phyloP scores from a whole-genome alignment of 2,113 vertebrate species.

The Porphyrio hochstetteri region DNA sequence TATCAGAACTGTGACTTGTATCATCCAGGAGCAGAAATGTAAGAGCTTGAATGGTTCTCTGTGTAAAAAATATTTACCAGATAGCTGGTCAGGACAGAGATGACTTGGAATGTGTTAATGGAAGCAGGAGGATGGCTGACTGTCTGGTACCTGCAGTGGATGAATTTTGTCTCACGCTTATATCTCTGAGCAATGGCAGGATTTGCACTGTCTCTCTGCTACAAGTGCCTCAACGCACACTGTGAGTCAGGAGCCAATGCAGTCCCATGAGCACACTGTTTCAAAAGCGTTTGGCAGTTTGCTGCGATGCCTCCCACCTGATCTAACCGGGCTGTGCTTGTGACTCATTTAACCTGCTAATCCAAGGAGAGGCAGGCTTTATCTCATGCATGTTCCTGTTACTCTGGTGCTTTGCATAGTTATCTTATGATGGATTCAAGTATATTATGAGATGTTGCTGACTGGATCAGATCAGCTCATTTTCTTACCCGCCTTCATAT shows the following conservation, averaged over 20 bases:
- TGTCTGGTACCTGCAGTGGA: neutral
- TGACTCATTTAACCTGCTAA: conserved; percentile 10
- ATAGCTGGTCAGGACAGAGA: neutral
- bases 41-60: neutral
- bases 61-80: neutral
- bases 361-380: neutral
- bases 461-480: neutral
- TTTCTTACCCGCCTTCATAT: neutral
- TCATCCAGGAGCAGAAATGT: neutral
- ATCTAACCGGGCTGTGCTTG: neutral
- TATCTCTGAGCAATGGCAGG: neutral
- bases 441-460: neutral
- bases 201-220: neutral
- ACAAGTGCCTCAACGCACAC: neutral
- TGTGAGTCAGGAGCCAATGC: conserved; percentile 1
- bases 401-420: neutral
- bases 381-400: neutral
- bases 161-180: neutral
- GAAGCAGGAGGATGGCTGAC: neutral
- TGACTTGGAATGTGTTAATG: neutral
- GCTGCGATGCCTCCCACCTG: conserved; percentile 9
- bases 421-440: neutral
- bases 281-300: neutral
- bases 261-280: neutral
- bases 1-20: neutral